Conservation (phyloP, 2,888 invertebrate genomes). For the Eudasyphora cyanicolor region DNA sequence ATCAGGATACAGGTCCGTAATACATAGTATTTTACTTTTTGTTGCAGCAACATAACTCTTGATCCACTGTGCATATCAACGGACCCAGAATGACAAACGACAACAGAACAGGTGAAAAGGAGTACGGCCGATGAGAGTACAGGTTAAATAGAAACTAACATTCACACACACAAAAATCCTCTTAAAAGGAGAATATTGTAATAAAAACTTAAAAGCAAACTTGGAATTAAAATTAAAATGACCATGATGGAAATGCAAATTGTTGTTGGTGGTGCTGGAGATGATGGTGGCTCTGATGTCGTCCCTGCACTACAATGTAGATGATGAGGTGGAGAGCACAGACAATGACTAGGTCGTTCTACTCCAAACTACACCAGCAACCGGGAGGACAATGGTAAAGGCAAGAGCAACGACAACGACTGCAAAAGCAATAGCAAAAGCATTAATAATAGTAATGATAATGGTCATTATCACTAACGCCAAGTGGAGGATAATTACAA, state of each 20-base stretch:
- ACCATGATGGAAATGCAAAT: background rate
- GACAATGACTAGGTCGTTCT: background rate
- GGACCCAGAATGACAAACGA: background rate
- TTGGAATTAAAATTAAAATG: conserved; percentile 18
- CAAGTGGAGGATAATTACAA: conserved; percentile 21
- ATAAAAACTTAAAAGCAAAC: conserved; percentile 16
- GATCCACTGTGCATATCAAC: background rate
- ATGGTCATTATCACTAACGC: conserved; percentile 27
- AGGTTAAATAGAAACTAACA: conserved; percentile 4
- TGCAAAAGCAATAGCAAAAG: background rate
- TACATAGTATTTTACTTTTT: no score
- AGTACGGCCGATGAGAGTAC: background rate
- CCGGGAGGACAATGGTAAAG: background rate
- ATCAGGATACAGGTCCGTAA: no score
- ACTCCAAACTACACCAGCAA: no score
- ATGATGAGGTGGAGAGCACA: no score
- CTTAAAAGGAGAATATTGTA: background rate
- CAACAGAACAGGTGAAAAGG: background rate
- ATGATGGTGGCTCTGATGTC: background rate
- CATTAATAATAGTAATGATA: conserved; percentile 25
- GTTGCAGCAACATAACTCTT: no score
- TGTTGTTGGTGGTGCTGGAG: background rate
- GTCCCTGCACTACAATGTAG: no score
- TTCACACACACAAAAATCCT: background rate
- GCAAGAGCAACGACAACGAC: background rate